A percentile compares a stretch with the other conserved stretches of the same genome.
Conservation (phyloP, 2,888 invertebrate species). For the Mactromeris polynyma region DNA sequence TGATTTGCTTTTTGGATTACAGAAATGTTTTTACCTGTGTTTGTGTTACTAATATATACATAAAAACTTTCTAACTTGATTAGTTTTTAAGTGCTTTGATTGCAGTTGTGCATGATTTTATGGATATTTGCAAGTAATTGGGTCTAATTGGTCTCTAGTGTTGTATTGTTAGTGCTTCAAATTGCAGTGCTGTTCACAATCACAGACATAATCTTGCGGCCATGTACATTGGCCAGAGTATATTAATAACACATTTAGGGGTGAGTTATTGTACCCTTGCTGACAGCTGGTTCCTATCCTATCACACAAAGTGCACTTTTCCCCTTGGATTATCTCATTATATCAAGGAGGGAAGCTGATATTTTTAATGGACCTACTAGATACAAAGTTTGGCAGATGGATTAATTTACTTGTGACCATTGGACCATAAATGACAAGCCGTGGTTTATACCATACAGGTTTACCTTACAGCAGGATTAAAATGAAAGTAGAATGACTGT, state of each 20-base stretch:
- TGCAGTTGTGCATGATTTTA: neutral
- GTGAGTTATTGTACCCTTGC: slow-evolving; percentile 25
- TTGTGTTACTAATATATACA: neutral
- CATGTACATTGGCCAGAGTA: neutral
- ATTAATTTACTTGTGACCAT: slow-evolving; percentile 29
- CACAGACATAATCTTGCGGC: neutral
- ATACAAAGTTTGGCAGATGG: slow-evolving; percentile 19
- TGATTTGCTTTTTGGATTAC: neutral
- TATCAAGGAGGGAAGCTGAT: neutral
- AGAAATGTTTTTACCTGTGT: slow-evolving; percentile 1
- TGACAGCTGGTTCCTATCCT: slow-evolving; percentile 48
- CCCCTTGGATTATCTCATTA: slow-evolving; percentile 37
- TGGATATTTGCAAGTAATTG: neutral
- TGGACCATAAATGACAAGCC: slow-evolving; percentile 3
- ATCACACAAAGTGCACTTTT: slow-evolving; percentile 32
- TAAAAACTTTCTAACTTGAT: neutral
- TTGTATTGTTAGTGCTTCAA: neutral
- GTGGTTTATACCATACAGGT: neutral
- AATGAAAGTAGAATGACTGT: slow-evolving; percentile 43
- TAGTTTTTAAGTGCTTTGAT: neutral
- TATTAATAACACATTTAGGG: slow-evolving; percentile 20
- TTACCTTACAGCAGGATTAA: neutral
- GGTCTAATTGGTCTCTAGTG: slow-evolving; percentile 6
- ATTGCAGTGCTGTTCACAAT: neutral
- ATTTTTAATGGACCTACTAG: neutral